phyloP scores from a whole-genome alignment of 2,113 vertebrate species.

The Gnathonemus longibarbis region DNA sequence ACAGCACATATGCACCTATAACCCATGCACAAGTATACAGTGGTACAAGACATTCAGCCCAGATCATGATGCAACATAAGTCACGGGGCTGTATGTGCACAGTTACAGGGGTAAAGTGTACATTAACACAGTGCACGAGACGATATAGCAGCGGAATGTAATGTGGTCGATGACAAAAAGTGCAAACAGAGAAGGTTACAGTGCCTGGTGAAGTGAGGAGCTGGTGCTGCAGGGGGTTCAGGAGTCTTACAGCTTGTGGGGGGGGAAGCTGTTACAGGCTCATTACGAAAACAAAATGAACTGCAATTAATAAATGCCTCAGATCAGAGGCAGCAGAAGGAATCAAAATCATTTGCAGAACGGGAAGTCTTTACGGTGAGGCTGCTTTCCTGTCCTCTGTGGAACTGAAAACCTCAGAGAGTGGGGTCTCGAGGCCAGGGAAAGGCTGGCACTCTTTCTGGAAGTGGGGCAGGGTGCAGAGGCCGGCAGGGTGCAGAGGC shows the following conservation, averaged over 20 bases:
- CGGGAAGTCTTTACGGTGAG: background rate
- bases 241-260: background rate
- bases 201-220: background rate
- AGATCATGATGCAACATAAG: no score
- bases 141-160: no score
- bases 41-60: no score
- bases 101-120: no score
- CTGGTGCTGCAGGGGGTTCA: background rate
- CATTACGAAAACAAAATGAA: background rate
- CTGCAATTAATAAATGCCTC: background rate
- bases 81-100: no score
- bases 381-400: background rate
- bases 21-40: background rate
- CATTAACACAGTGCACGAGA: no score
- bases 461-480: background rate
- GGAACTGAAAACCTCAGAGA: background rate
- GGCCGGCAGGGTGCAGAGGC: no score
- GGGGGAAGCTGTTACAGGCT: background rate
- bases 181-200: background rate
- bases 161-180: no score
- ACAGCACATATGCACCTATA: background rate
- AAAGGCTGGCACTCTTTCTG: background rate
- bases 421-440: background rate
- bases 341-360: background rate
- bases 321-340: background rate